These are phyloP conservation scores for Argynnis bischoffii DNA, from an alignment of 2,888 invertebrate species.

Conservation along the genomic window DNA sequence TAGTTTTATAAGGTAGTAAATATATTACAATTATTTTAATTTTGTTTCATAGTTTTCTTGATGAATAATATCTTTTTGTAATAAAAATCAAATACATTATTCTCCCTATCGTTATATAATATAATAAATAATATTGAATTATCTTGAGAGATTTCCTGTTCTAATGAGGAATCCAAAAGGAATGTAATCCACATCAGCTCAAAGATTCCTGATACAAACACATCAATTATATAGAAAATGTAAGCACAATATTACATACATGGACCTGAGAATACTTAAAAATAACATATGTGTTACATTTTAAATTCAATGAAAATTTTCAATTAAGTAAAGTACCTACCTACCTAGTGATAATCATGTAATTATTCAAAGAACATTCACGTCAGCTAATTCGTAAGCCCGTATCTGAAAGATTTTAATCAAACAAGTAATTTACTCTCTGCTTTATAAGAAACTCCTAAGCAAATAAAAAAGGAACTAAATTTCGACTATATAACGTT, in stretches of 20 bases:
- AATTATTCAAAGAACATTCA: not conserved
- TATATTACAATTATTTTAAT: no score
- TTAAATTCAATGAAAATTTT: not conserved
- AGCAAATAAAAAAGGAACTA: not conserved
- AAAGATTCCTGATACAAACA: slow-evolving; percentile 12
- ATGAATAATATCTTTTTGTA: not conserved
- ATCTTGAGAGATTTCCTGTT: slow-evolving; percentile 20
- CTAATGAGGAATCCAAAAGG: slow-evolving; percentile 17
- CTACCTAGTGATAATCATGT: not conserved
- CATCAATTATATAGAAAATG: slow-evolving; percentile 12
- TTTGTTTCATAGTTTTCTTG: no score
- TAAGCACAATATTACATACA: not conserved
- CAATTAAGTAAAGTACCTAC: not conserved
- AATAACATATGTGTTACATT: not conserved
- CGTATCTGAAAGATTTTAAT: slow-evolving; percentile 6
- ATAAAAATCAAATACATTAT: slow-evolving; percentile 8
- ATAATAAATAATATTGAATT: slow-evolving; percentile 8
- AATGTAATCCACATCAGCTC: slow-evolving; percentile 16
- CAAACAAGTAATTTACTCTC: not conserved
- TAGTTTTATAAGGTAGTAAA: no score
- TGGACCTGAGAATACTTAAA: not conserved
- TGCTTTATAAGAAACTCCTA: not conserved
- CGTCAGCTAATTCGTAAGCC: not conserved
- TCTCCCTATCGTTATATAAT: slow-evolving; percentile 1
- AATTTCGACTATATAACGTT: no score